A percentile compares a stretch with the other conserved stretches of the same genome.
Conservation (phyloP, 2,113 vertebrate species). For the Tretioscincus oriximinensis region DNA sequence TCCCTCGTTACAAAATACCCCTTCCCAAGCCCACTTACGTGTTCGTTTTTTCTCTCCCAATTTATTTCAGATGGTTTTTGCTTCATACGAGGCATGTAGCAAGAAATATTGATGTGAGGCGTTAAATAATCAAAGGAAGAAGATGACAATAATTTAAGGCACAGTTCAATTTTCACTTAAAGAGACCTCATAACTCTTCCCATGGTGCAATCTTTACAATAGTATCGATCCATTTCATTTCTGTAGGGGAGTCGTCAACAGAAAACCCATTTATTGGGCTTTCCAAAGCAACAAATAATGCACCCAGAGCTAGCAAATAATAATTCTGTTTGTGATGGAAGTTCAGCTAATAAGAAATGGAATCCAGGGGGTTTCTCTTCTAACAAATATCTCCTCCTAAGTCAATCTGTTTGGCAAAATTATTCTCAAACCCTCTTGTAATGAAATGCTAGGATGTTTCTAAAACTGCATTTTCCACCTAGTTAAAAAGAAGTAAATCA, state of each 20-base stretch:
- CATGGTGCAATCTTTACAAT: slow-evolving; percentile 67
- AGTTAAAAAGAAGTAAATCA: background rate
- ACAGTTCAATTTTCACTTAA: slow-evolving; percentile 79
- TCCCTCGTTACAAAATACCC: slow-evolving; percentile 42
- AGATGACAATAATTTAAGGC: slow-evolving; percentile 69
- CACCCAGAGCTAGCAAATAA: slow-evolving; percentile 58
- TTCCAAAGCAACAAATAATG: slow-evolving; percentile 70
- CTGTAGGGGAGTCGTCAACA: slow-evolving; percentile 69
- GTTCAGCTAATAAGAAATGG: slow-evolving; percentile 22
- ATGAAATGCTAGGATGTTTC: background rate
- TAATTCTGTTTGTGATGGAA: slow-evolving; percentile 62
- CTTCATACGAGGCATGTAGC: slow-evolving; percentile 37
- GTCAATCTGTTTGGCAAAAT: background rate
- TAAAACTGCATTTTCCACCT: background rate
- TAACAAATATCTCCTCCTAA: slow-evolving; percentile 35
- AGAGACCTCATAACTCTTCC: slow-evolving; percentile 74
- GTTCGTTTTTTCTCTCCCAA: slow-evolving; percentile 48
- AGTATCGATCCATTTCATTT: slow-evolving; percentile 73
- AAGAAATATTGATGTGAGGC: slow-evolving; percentile 67
- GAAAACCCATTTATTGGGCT: slow-evolving; percentile 62
- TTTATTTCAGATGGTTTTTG: slow-evolving; percentile 46
- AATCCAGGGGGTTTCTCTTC: slow-evolving; percentile 1
- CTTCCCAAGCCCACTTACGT: slow-evolving; percentile 6
- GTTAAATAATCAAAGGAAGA: slow-evolving; percentile 79
- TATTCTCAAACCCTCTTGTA: background rate